phyloP scores from a whole-genome alignment of 2,888 invertebrate genomes.

The Cephus spinipes region DNA sequence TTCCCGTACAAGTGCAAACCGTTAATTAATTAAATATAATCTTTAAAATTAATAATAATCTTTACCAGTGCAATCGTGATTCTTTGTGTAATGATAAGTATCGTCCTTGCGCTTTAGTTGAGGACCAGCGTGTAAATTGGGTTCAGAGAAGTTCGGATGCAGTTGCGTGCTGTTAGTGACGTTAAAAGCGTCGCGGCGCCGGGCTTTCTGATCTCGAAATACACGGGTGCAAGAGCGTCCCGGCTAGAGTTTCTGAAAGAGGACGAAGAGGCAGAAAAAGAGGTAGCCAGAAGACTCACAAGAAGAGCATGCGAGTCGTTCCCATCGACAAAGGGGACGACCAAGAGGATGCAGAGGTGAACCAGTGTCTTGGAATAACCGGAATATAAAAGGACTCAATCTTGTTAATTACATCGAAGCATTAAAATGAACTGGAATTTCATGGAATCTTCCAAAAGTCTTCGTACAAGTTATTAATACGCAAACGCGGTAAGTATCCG shows the following conservation, averaged over 20 bases:
- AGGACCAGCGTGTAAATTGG: not conserved
- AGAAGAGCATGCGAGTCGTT: not conserved
- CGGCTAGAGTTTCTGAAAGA: conserved; percentile 5
- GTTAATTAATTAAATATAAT: not conserved
- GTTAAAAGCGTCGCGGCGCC: conserved; percentile 1
- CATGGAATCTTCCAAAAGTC: not conserved
- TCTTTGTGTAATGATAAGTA: not conserved
- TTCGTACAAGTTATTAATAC: not conserved
- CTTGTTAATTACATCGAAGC: not conserved
- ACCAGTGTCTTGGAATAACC: not conserved
- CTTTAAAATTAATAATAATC: not conserved
- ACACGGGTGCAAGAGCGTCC: conserved; percentile 2
- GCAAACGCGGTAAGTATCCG: not conserved
- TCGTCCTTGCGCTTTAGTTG: not conserved
- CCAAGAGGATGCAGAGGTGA: not conserved
- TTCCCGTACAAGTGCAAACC: not conserved
- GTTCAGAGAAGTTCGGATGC: not conserved
- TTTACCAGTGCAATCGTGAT: not conserved
- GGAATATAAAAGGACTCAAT: not conserved
- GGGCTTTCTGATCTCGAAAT: conserved; percentile 21
- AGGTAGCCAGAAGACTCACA: conserved; percentile 1
- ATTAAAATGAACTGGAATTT: not conserved
- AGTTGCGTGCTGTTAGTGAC: not conserved
- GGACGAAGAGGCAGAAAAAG: conserved; percentile 10
- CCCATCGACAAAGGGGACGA: not conserved